Percentiles rank a stretch among this genome's conserved stretches.
Evolutionary conservation across 2,113 vertebrate species (phyloP).

Genomic region (Apaloderma vittatum): DNA sequence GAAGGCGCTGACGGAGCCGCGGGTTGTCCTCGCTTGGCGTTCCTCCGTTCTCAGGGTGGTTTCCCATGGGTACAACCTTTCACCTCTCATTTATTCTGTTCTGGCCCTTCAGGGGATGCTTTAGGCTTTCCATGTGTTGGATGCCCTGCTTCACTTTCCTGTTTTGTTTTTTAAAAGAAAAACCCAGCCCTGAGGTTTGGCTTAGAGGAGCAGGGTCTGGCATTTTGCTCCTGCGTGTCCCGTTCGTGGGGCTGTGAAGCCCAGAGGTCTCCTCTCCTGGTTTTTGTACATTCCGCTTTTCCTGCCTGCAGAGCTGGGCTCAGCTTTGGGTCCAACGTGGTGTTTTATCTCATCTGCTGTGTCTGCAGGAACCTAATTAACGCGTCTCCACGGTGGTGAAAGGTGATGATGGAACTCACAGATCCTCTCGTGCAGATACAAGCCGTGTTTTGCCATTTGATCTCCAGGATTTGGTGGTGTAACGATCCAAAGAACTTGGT

Average conservation of each 20-base stretch:
- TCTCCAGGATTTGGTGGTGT: background rate
- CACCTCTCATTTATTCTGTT: fast-evolving
- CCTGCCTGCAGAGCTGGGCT: background rate
- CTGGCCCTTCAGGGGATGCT: background rate
- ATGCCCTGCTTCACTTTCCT: background rate
- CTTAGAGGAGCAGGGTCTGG: background rate
- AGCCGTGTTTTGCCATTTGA: background rate
- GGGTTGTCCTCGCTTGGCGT: too few species aligned
- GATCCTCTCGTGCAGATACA: background rate
- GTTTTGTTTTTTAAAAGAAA: background rate
- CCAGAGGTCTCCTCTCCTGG: background rate
- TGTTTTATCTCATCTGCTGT: fast-evolving
- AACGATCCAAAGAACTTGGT: background rate
- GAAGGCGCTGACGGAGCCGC: too few species aligned
- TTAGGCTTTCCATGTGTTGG: fast-evolving
- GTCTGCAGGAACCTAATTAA: background rate
- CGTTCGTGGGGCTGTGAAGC: background rate
- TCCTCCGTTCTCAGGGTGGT: too few species aligned
- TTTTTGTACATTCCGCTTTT: background rate
- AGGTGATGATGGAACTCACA: background rate
- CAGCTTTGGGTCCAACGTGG: background rate
- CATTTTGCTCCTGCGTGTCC: fast-evolving
- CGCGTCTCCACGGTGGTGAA: background rate
- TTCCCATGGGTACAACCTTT: too few species aligned
- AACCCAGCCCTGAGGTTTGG: too few species aligned